phyloP scores from a whole-genome alignment of 2,888 invertebrate genomes.

The Pollenia labialis region DNA sequence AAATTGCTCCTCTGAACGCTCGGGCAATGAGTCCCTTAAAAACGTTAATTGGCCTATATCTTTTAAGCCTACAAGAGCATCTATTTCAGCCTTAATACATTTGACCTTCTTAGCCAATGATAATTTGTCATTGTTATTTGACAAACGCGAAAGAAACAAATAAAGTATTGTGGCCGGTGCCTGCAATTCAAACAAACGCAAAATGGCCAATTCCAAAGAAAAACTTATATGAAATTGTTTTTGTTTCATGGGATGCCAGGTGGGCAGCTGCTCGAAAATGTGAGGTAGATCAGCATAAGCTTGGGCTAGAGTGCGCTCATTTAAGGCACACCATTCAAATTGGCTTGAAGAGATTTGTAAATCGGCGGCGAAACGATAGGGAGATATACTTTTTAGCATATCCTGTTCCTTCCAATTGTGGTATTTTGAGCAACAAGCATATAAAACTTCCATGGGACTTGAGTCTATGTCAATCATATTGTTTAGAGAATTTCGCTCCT shows the following conservation, averaged over 20 bases:
- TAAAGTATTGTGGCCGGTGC: slow-evolving; percentile 82
- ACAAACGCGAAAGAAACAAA: slow-evolving; percentile 81
- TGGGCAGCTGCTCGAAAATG: slow-evolving; percentile 80
- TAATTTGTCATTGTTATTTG: slow-evolving; percentile 80
- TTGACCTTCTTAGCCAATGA: slow-evolving; percentile 81
- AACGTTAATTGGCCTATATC: slow-evolving; percentile 81
- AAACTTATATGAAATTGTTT: slow-evolving; percentile 83
- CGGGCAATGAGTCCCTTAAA: slow-evolving; percentile 79
- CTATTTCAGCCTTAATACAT: slow-evolving; percentile 81
- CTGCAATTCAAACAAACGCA: slow-evolving; percentile 79
- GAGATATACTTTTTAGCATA: slow-evolving; percentile 77
- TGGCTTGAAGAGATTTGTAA: slow-evolving; percentile 86
- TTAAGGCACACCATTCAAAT: slow-evolving; percentile 89
- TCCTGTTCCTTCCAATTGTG: slow-evolving; percentile 82
- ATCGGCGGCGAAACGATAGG: slow-evolving; percentile 81
- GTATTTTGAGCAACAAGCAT: slow-evolving; percentile 80
- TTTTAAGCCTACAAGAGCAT: slow-evolving; percentile 81
- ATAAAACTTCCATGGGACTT: slow-evolving; percentile 81
- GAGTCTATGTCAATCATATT: slow-evolving; percentile 75
- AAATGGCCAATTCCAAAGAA: slow-evolving; percentile 81
- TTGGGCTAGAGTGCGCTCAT: slow-evolving; percentile 84
- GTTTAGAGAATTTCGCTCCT: slow-evolving; percentile 74
- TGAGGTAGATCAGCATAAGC: slow-evolving; percentile 82
- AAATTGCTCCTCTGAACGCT: slow-evolving; percentile 88
- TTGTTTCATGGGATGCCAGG: slow-evolving; percentile 82